Base-by-base conservation (phyloP, 2,113 vertebrate species). In the Trogon surrucura region DNA sequence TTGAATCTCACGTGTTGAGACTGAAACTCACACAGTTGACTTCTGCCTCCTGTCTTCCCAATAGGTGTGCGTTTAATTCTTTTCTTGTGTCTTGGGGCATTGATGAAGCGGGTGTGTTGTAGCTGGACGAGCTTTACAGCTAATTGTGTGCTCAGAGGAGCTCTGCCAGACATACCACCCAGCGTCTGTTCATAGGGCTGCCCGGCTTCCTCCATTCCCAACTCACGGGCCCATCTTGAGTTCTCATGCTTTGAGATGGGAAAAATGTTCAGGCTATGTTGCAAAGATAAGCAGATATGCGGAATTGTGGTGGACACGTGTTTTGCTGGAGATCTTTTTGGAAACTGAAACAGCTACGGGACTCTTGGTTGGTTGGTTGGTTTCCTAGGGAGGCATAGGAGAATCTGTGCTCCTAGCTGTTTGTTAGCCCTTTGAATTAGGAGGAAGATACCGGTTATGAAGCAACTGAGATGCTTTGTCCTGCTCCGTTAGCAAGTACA, bases 21-120 rank as follows among this genome's bases (percentile, higher is more conserved):
- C 44, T 27, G 4, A 69, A 51, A 23, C 21, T 82, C 0, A 0
- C 30, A 16, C 2, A 14, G 9, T 26, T 51, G 71, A 23, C 9
- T 71, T 71, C 20, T 83, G 13, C 34, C 32, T 86, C 29, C 16
- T 60, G 56, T 64, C 34, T 9, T 69, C 58, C 2, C 0, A 0
- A 51, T 51, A 3, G 1, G 2, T n/a, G 20, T 71, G 26, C 16
- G 20, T 83, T 62, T 58, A 38, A 5, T 64, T 79, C 2, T 41
- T 47, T 66, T 78, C 16, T 64, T 14, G 5, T n/a, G 10, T 38
- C 14, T 2, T 9, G 30, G 58, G 20, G 5, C 16, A 8, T 9
- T 47, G 51, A 20, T 23, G 23, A 71, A 10, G 9, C 58, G 30
- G 56, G 11, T 23, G 13, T 11, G 8, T 18, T 1, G 0, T 57